These are phyloP conservation scores for Macrobrachium nipponense DNA, from an alignment of 1,140 invertebrate genomes.

Conservation along the genomic window DNA sequence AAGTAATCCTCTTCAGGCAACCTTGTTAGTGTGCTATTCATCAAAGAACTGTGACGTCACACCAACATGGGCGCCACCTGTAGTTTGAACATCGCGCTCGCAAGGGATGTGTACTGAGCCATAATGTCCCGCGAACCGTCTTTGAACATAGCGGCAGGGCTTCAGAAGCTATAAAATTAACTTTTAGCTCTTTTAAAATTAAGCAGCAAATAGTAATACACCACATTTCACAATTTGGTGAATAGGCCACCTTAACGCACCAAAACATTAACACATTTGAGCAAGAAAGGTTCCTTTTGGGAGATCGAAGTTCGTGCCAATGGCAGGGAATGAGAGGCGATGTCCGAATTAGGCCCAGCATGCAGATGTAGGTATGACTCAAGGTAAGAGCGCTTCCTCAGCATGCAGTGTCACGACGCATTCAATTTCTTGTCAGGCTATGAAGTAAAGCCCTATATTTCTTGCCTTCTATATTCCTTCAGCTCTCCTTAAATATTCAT, in stretches of 20 bases:
- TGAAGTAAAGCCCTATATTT: conserved; percentile 61
- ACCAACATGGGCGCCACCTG: conserved; percentile 57
- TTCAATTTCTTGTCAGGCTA: conserved; percentile 57
- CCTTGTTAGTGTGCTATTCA: conserved; percentile 46
- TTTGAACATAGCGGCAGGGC: background rate
- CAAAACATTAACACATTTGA: background rate
- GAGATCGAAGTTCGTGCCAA: conserved; percentile 22
- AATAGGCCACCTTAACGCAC: background rate
- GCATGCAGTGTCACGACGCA: conserved; percentile 57
- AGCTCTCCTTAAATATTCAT: conserved; percentile 59
- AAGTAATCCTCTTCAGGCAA: conserved; percentile 24
- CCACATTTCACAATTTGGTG: background rate
- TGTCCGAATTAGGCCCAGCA: conserved; percentile 61
- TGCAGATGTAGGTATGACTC: conserved; percentile 55
- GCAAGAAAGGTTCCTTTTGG: background rate
- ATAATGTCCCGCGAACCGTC: conserved; percentile 18
- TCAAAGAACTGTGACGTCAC: conserved; percentile 57
- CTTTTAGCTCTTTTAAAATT: no score
- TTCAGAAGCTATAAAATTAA: background rate
- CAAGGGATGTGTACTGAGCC: conserved; percentile 57
- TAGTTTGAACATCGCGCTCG: conserved; percentile 57
- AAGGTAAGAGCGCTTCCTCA: conserved; percentile 57
- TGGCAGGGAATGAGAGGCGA: background rate
- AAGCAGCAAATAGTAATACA: no score
- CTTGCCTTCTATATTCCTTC: conserved; percentile 36